phyloP scores from a whole-genome alignment of 1,140 invertebrate genomes.

The Anastatus disparis region DNA sequence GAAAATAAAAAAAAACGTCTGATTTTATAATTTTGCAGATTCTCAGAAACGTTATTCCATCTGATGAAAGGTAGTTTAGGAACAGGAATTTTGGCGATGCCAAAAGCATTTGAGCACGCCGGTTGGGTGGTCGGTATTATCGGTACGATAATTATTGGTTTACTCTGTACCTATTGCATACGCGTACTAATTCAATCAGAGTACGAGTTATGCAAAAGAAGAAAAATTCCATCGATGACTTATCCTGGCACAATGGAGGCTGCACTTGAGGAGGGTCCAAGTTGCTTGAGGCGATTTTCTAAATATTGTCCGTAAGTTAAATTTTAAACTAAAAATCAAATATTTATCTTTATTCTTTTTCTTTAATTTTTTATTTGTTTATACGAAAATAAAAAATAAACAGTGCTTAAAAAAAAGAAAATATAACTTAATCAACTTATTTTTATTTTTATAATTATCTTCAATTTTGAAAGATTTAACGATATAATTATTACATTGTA shows the following conservation, averaged over 20 bases:
- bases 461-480: too few species aligned
- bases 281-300: constrained; percentile 69
- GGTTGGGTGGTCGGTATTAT: constrained; percentile 77
- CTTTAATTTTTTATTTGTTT: too few species aligned
- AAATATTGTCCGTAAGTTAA: constrained; percentile 72
- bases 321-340: not conserved
- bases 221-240: constrained; percentile 74
- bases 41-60: constrained; percentile 79
- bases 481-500: too few species aligned
- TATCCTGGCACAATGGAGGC: constrained; percentile 78
- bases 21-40: constrained; percentile 26
- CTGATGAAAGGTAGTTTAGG: constrained; percentile 86
- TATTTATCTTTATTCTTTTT: too few species aligned
- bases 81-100: constrained; percentile 90
- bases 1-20: not conserved
- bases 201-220: constrained; percentile 76
- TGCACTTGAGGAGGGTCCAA: constrained; percentile 76
- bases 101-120: constrained; percentile 80
- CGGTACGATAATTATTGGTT: constrained; percentile 76
- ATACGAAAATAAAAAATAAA: too few species aligned
- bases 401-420: too few species aligned
- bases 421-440: too few species aligned
- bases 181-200: constrained; percentile 77
- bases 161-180: constrained; percentile 84
- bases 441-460: too few species aligned